Evolutionary conservation across 2,888 invertebrate genomes (phyloP), one percentile per base, ranked within the genome.

Genomic region (Sepiola atlantica): DNA sequence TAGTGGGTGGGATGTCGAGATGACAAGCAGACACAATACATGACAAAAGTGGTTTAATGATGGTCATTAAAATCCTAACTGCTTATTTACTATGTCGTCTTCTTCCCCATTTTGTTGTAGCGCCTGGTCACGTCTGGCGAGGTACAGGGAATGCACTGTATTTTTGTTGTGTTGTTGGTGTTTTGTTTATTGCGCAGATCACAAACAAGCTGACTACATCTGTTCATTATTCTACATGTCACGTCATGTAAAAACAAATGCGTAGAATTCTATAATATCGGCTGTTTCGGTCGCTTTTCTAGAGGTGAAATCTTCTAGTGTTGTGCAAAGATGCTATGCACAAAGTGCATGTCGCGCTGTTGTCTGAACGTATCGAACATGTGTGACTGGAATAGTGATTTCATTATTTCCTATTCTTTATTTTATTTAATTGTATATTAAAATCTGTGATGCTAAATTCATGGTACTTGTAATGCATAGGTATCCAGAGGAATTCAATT

Each of bases 91-190:
- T 16, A n/a, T 32, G 18, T 77, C 16, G 77, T 77, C n/a, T n/a
- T 77, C 77, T 77, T 77, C 77, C 77, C n/a, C 8, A 2, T 45
- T 45, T 77, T n/a, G 77, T n/a, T n/a, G 77, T n/a, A 32, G 77
- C 32, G n/a, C 32, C 77, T 77, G n/a, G 77, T 77, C n/a, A 77
- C n/a, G 77, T 77, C 77, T 77, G 77, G 77, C 77, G n/a, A 77
- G 12, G 16, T 77, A 77, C n/a, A 77, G n/a, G n/a, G 77, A 77
- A 77, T 77, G 77, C n/a, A 77, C 14, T 45, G 45, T 45, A n/a
- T 45, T 45, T 45, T 2, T 45, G 45, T 45, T 45, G 45, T 45
- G 45, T 45, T 45, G 45, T 45, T 45, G 45, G n/a, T 77, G 77
- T 77, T n/a, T 16, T 4, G n/a, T 18, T 32, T n/a, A 32, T n/a